Evolutionary conservation across 2,113 vertebrate genomes (phyloP).

Genomic region (Channa argus): DNA sequence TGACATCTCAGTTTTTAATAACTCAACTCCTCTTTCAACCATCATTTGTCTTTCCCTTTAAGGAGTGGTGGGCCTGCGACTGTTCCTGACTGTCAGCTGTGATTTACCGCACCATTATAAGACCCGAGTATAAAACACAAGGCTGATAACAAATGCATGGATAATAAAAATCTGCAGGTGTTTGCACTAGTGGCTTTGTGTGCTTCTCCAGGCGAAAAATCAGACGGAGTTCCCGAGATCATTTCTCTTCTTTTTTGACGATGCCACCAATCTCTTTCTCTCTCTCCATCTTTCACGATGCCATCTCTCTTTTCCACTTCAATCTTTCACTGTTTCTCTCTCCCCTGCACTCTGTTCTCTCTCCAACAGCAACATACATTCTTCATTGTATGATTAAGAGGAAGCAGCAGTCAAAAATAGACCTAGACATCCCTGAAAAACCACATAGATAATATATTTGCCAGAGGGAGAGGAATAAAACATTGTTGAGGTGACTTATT

Average conservation of each 20-base stretch:
- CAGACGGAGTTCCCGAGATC: slow-evolving; percentile 36
- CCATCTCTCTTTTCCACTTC: slow-evolving; percentile 33
- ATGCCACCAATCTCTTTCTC: slow-evolving; percentile 52
- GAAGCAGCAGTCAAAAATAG: slow-evolving; percentile 31
- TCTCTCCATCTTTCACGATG: slow-evolving; percentile 23
- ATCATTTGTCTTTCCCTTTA: slow-evolving; percentile 46
- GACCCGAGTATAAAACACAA: slow-evolving; percentile 53
- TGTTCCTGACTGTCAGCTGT: slow-evolving; percentile 63
- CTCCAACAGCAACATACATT: slow-evolving; percentile 18
- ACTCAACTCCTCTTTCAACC: slow-evolving; percentile 26
- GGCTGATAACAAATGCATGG: slow-evolving; percentile 72
- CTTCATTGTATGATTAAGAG: slow-evolving; percentile 53
- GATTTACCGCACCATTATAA: slow-evolving; percentile 70
- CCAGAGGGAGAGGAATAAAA: slow-evolving; percentile 13
- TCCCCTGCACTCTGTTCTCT: slow-evolving; percentile 3
- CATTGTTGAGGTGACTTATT: not conserved
- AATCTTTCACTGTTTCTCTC: slow-evolving; percentile 31
- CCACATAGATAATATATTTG: slow-evolving; percentile 13
- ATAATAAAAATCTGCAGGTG: slow-evolving; percentile 71
- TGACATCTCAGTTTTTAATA: slow-evolving; percentile 52
- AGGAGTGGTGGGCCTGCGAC: slow-evolving; percentile 38
- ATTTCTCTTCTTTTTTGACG: slow-evolving; percentile 64
- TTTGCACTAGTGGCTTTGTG: slow-evolving; percentile 55
- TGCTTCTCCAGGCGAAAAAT: slow-evolving; percentile 57
- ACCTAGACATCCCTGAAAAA: slow-evolving; percentile 3